A percentile compares a stretch with the other conserved stretches of the same genome.
phyloP scores from a whole-genome alignment of 1,140 invertebrate species.

The Planococcus citri region DNA sequence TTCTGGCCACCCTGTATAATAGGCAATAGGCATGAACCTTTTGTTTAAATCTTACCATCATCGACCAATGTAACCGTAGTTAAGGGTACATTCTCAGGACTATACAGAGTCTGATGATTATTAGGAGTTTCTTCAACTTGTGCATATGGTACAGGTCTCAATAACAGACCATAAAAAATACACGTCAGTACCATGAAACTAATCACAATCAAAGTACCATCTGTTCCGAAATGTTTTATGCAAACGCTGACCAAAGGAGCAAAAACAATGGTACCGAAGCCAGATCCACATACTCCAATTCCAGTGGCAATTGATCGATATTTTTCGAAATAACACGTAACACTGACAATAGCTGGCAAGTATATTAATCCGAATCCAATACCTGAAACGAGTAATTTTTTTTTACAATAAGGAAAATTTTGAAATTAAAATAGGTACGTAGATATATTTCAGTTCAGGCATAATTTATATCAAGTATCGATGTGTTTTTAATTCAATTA shows the following conservation, averaged over 20 bases:
- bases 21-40: too few relatives aligned
- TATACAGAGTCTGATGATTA: neutral
- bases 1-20: too few relatives aligned
- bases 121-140: neutral
- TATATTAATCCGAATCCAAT: constrained; percentile 89
- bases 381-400: constrained; percentile 41
- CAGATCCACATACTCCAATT: constrained; percentile 89
- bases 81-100: constrained; percentile 4
- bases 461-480: too few relatives aligned
- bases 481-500: too few relatives aligned
- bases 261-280: constrained; percentile 72
- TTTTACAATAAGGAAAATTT: neutral
- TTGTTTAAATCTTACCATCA: constrained; percentile 10
- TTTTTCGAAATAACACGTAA: constrained; percentile 88
- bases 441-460: too few relatives aligned
- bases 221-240: constrained; percentile 35
- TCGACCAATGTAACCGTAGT: constrained; percentile 1
- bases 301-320: constrained; percentile 80
- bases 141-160: constrained; percentile 43
- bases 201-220: constrained; percentile 54
- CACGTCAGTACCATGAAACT: constrained; percentile 69
- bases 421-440: too few relatives aligned
- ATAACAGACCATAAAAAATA: constrained; percentile 68
- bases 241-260: constrained; percentile 59
- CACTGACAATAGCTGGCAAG: constrained; percentile 85